Evolutionary conservation across 2,888 invertebrate genomes (phyloP).

Genomic region (Eurois occulta): DNA sequence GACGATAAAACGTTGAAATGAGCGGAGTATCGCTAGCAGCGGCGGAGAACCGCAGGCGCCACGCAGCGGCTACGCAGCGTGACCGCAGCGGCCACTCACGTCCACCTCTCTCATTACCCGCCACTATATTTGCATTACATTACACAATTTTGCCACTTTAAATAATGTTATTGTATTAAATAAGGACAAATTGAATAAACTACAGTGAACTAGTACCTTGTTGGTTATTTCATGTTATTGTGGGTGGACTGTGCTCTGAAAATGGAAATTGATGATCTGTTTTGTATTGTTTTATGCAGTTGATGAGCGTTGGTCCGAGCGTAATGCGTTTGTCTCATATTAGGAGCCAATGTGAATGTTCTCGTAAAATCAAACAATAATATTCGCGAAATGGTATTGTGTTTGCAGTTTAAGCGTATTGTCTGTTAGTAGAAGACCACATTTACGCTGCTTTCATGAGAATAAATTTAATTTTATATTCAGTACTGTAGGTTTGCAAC

Average conservation of each 20-base stretch:
- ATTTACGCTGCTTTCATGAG: slow-evolving; percentile 23
- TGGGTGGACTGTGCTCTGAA: slow-evolving; percentile 15
- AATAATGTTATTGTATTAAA: slow-evolving; percentile 43
- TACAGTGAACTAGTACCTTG: slow-evolving; percentile 16
- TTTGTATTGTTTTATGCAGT: slow-evolving; percentile 13
- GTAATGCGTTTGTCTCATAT: slow-evolving; percentile 12
- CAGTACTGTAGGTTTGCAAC: background rate
- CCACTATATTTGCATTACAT: slow-evolving; percentile 58
- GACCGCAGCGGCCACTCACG: slow-evolving; percentile 37
- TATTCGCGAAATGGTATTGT: slow-evolving; percentile 37
- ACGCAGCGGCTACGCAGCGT: slow-evolving; percentile 50
- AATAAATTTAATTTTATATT: slow-evolving; percentile 15
- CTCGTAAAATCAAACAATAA: slow-evolving; percentile 27
- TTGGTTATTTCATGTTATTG: slow-evolving; percentile 36
- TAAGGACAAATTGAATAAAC: slow-evolving; percentile 52
- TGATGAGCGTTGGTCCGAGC: background rate
- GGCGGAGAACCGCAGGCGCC: slow-evolving; percentile 36
- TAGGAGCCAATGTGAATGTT: background rate
- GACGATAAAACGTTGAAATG: slow-evolving; percentile 51
- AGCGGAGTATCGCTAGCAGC: slow-evolving; percentile 7
- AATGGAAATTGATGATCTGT: slow-evolving; percentile 24
- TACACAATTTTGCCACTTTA: slow-evolving; percentile 47
- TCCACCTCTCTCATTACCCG: slow-evolving; percentile 49
- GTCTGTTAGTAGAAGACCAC: slow-evolving; percentile 1
- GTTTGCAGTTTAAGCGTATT: slow-evolving; percentile 26